phyloP scores from a whole-genome alignment of 2,888 invertebrate genomes.

The Trisateles emortualis region DNA sequence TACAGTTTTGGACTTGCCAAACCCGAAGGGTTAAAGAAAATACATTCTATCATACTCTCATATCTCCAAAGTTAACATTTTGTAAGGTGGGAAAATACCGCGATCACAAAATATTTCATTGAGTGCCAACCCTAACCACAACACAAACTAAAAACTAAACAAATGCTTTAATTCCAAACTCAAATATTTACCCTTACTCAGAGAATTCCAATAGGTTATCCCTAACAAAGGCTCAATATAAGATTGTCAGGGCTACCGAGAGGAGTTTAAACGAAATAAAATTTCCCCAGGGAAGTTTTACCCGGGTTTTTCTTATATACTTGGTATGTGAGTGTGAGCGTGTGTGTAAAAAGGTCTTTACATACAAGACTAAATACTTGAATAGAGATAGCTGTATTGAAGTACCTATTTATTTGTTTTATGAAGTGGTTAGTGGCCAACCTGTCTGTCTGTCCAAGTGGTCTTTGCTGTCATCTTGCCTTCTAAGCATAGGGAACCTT shows the following conservation, averaged over 20 bases:
- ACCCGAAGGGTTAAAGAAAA: too few species aligned
- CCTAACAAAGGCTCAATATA: constrained; percentile 38
- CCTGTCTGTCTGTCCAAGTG: too few species aligned
- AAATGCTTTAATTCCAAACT: constrained; percentile 17
- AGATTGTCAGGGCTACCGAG: constrained; percentile 32
- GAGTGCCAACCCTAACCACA: neutral
- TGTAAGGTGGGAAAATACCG: too few species aligned
- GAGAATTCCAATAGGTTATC: constrained; percentile 17
- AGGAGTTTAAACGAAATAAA: constrained; percentile 50
- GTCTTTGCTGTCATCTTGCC: too few species aligned
- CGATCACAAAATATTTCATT: neutral
- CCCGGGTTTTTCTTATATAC: constrained; percentile 26
- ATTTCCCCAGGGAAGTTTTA: constrained; percentile 45
- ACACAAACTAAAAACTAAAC: constrained; percentile 4
- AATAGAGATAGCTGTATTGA: neutral
- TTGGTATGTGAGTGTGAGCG: neutral
- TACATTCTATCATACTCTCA: too few species aligned
- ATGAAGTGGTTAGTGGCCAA: too few species aligned
- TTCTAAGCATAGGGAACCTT: too few species aligned
- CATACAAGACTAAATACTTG: neutral
- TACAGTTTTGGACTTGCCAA: too few species aligned
- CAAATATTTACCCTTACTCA: constrained; percentile 27
- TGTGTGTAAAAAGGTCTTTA: neutral
- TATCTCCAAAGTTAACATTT: too few species aligned
- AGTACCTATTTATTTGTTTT: too few species aligned